Percentiles rank a stretch among this genome's conserved stretches.
Conservation (phyloP, 2,888 invertebrate genomes). For the Halictus quadricinctus region DNA sequence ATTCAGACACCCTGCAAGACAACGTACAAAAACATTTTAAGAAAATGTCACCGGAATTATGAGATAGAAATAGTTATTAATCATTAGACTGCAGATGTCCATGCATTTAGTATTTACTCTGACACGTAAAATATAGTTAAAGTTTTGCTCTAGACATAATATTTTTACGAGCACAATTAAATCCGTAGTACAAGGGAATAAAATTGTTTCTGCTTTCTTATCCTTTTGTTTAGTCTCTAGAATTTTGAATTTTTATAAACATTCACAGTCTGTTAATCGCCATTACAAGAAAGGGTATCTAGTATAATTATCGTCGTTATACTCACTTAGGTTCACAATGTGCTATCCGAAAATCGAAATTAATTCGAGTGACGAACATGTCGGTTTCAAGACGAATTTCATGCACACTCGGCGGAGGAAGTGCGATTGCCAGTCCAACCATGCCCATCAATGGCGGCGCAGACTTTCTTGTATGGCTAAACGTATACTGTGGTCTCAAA, state of each 20-base stretch:
- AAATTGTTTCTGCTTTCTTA: background rate
- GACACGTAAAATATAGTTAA: background rate
- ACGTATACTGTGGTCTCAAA: conserved; percentile 95
- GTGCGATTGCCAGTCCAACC: conserved; percentile 97
- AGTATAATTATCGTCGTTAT: conserved; percentile 1
- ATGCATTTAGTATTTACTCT: background rate
- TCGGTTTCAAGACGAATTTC: conserved; percentile 97
- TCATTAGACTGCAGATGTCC: background rate
- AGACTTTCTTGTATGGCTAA: conserved; percentile 94
- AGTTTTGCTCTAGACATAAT: background rate
- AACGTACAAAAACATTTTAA: background rate
- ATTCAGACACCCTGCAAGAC: conserved; percentile 90
- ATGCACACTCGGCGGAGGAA: conserved; percentile 98
- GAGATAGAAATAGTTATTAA: conserved; percentile 16
- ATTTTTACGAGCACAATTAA: too few relatives aligned
- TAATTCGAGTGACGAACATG: conserved; percentile 98
- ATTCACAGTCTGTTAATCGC: background rate
- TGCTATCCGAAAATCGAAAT: conserved; percentile 97
- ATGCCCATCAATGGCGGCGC: conserved; percentile 95
- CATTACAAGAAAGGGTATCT: background rate
- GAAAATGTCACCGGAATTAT: conserved; percentile 41
- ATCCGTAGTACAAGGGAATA: background rate
- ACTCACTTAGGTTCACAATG: conserved; percentile 97
- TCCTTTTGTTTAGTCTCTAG: background rate
- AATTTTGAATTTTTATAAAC: background rate